These are phyloP conservation scores for Chymomyza procnemis DNA, from an alignment of 2,888 invertebrate genomes.

Conservation along the genomic window DNA sequence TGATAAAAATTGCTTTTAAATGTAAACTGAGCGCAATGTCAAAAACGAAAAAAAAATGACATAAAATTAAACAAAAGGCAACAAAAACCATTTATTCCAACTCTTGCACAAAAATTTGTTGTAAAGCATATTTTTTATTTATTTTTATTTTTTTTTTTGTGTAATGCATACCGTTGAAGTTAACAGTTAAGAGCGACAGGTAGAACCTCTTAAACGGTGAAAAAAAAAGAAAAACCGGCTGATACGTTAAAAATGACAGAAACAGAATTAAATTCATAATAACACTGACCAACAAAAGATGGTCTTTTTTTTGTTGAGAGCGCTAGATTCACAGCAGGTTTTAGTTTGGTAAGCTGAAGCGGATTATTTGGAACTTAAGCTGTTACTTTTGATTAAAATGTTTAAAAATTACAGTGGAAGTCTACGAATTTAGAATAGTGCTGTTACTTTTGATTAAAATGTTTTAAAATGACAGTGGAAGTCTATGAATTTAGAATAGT, in stretches of 20 bases:
- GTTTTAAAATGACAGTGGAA: no score
- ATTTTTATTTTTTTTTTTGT: slow-evolving; percentile 21
- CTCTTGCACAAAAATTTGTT: not conserved
- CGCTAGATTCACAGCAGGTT: no score
- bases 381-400: no score
- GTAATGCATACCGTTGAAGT: slow-evolving; percentile 2
- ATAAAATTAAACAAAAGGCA: slow-evolving; percentile 6
- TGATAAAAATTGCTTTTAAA: slow-evolving; percentile 26
- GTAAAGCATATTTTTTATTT: slow-evolving; percentile 19
- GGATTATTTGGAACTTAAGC: no score
- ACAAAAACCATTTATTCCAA: not conserved
- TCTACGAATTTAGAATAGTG: no score
- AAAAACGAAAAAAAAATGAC: slow-evolving; percentile 1
- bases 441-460: no score
- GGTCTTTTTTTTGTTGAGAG: no score
- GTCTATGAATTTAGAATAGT: no score
- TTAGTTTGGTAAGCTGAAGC: no score
- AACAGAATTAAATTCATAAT: not conserved
- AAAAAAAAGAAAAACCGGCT: not conserved
- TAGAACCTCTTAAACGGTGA: slow-evolving; percentile 15
- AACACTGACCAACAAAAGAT: not conserved
- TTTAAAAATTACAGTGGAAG: no score
- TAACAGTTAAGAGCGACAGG: slow-evolving; percentile 25
- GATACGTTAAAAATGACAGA: not conserved
- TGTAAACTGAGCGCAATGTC: slow-evolving; percentile 22